Conservation (phyloP, 2,888 invertebrate genomes). For the Hybos culiciformis region DNA sequence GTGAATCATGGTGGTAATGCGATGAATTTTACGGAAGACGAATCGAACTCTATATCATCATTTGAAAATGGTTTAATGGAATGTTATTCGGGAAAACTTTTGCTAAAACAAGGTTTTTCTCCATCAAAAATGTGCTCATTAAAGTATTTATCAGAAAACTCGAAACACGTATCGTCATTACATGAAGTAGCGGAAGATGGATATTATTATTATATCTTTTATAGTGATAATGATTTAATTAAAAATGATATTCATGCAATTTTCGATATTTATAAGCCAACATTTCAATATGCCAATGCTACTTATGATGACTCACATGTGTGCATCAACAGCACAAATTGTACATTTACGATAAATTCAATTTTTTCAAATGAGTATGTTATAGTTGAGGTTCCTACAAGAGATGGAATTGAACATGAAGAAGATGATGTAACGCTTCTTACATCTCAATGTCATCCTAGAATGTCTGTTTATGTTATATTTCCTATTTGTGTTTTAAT, state of each 20-base stretch:
- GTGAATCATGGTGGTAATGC: slow-evolving; percentile 65
- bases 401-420: slow-evolving; percentile 64
- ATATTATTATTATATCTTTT: slow-evolving; percentile 82
- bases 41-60: slow-evolving; percentile 62
- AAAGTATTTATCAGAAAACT: slow-evolving; percentile 48
- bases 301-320: slow-evolving; percentile 36
- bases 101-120: slow-evolving; percentile 58
- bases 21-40: slow-evolving; percentile 42
- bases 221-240: slow-evolving; percentile 70
- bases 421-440: slow-evolving; percentile 58
- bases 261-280: slow-evolving; percentile 74
- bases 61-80: slow-evolving; percentile 63
- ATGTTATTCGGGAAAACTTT: slow-evolving; percentile 62
- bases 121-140: slow-evolving; percentile 54
- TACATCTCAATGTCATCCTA: slow-evolving; percentile 64
- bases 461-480: slow-evolving; percentile 63
- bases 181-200: slow-evolving; percentile 64
- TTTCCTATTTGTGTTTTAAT: slow-evolving; percentile 66
- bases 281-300: slow-evolving; percentile 51
- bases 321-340: slow-evolving; percentile 65
- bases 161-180: slow-evolving; percentile 51
- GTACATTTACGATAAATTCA: slow-evolving; percentile 57
- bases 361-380: slow-evolving; percentile 66
- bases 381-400: slow-evolving; percentile 71
- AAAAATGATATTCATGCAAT: slow-evolving; percentile 69